Evolutionary conservation across 2,888 invertebrate species (phyloP), one percentile per base, ranked within the genome.

Genomic region (Hesperia comma): DNA sequence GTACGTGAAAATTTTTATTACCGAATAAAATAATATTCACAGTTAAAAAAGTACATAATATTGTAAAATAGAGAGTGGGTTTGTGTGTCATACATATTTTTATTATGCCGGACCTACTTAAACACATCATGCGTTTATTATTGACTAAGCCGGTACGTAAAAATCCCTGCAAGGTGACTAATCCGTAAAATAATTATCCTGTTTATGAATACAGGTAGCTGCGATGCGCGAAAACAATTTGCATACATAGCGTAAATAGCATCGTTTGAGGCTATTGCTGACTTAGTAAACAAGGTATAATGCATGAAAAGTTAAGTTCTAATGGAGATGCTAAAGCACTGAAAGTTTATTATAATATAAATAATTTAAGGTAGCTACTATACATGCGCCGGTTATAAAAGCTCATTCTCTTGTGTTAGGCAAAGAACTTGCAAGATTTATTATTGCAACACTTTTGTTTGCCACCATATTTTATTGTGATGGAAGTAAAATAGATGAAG

Each of bases 121-220:
- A 10, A 19, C 49, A 2, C 2, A 17, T 46, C 19, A 49, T 2
- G 49, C 12, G 19, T 49, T 19, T 49, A 0, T 15, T 46, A 49
- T 49, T 43, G 7, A 15, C 15, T 43, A 49, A 49, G 19, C 19
- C 19, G 19, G 49, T 49, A 19, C 49, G 19, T 49, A 10, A 49
- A 49, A 49, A 19, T 19, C 46, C 49, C n/a, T 19, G 10, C 19
- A 19, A 49, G 17, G 19, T 49, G 4, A 10, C 49, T 19, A 19
- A 19, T 8, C 19, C 43, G 46, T 63, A 40, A 68, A 43, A 63
- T 70, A 68, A 70, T 68, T 49, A 32, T 46, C 56, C 54, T 8
- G 51, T 70, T 69, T 69, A 19, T 32, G 12, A 19, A 62, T 33
- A 46, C 55, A 46, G 41, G 53, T 61, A n/a, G 53, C 19, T 10